Percentiles rank a stretch among this genome's conserved stretches.
These are phyloP conservation scores for Zoanthus sansibaricus DNA, from an alignment of 92 coral and sea anemone genomes.

Conservation along the genomic window DNA sequence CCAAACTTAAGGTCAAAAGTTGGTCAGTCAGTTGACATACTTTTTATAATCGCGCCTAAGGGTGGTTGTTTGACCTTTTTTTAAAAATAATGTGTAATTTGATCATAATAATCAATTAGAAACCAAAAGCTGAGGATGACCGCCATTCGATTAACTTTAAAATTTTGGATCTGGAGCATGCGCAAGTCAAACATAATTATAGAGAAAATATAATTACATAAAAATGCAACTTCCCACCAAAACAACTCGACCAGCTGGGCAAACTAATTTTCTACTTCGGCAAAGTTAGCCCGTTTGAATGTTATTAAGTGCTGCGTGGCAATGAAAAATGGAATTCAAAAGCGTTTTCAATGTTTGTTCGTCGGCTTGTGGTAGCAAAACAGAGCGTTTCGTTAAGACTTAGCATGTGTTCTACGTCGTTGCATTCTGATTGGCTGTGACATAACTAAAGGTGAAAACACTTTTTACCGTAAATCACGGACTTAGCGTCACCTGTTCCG, in stretches of 20 bases:
- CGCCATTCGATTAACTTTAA: too few species aligned
- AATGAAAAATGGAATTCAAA: not conserved
- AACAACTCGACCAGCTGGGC: slow-evolving; percentile 2
- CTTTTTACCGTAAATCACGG: not conserved
- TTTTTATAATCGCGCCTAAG: too few species aligned
- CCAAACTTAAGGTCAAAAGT: too few species aligned
- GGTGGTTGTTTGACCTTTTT: too few species aligned
- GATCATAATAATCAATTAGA: too few species aligned
- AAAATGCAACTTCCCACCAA: not conserved
- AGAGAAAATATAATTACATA: too few species aligned
- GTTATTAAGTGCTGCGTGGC: not conserved
- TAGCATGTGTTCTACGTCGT: not conserved
- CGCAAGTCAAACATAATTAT: too few species aligned
- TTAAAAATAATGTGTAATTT: too few species aligned
- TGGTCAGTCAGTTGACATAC: too few species aligned
- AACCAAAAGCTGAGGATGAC: too few species aligned
- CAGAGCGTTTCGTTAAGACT: not conserved
- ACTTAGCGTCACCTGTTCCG: slow-evolving; percentile 21
- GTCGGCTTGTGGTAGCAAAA: not conserved
- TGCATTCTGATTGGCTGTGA: slow-evolving; percentile 7
- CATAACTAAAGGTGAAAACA: slow-evolving; percentile 17
- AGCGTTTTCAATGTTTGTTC: not conserved
- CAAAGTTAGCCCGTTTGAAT: not conserved
- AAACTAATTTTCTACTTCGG: not conserved
- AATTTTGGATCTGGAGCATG: too few species aligned